Evolutionary conservation across 2,797 vertebrate genomes (phyloP).

Genomic region (Macrochelys suwanniensis): DNA sequence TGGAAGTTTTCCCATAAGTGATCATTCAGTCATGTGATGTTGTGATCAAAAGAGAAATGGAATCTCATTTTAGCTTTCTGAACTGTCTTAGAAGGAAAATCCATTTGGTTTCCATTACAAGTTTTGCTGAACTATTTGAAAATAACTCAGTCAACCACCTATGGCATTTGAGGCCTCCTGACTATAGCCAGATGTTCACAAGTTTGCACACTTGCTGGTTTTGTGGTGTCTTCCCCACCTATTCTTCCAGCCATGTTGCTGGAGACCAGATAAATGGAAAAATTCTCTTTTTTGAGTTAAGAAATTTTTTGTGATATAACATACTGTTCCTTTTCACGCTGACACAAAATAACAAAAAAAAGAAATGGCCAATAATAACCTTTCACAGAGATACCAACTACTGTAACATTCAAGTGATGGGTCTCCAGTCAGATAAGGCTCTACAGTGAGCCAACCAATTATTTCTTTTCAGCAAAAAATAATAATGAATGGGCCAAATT

Average conservation of each 20-base stretch:
- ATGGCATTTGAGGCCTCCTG: background rate
- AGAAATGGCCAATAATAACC: background rate
- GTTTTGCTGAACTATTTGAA: background rate
- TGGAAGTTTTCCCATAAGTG: background rate
- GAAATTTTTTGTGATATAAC: background rate
- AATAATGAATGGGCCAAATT: background rate
- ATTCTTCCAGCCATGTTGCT: background rate
- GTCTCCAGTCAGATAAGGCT: background rate
- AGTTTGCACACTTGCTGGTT: background rate
- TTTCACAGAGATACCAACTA: background rate
- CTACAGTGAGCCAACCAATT: background rate
- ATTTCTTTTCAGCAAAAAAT: background rate
- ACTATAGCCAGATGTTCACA: background rate
- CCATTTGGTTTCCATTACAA: constrained; percentile 5
- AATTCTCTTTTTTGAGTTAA: background rate
- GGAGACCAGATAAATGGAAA: background rate
- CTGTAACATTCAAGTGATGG: background rate
- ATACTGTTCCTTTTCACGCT: background rate
- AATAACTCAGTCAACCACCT: background rate
- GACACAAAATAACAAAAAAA: background rate
- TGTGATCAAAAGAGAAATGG: background rate
- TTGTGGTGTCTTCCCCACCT: background rate
- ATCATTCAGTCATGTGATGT: background rate
- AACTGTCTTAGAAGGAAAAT: background rate
- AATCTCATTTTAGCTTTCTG: background rate